Percentiles rank a stretch among this genome's conserved stretches.
These are phyloP conservation scores for Calyptomena viridis DNA, from an alignment of 2,113 vertebrate species.

Conservation along the genomic window DNA sequence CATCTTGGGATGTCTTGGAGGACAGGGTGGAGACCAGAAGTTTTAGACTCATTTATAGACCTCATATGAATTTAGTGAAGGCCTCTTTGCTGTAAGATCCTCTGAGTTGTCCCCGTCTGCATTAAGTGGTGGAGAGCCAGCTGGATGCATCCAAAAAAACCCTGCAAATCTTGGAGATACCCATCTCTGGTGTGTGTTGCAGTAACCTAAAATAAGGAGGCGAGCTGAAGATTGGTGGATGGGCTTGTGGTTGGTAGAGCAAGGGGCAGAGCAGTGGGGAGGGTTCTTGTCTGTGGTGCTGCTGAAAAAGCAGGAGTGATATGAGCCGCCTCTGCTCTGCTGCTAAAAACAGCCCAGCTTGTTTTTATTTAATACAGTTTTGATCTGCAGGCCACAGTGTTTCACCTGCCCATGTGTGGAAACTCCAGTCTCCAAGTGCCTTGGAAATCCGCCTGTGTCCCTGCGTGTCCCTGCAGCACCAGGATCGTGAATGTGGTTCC, in stretches of 20 bases:
- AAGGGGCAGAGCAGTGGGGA: slow-evolving; percentile 5
- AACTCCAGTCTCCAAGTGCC: not conserved
- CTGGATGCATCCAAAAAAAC: not conserved
- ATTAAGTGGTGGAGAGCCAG: not conserved
- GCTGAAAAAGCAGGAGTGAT: slow-evolving; percentile 44
- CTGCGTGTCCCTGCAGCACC: not conserved
- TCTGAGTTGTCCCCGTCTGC: not conserved
- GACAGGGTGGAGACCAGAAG: not conserved
- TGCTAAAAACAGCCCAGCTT: slow-evolving; percentile 32
- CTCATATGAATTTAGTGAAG: not conserved
- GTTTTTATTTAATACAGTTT: slow-evolving; percentile 50
- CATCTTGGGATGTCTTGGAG: not conserved
- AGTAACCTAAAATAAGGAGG: slow-evolving; percentile 28
- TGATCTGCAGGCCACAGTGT: slow-evolving; percentile 5
- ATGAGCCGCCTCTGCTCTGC: slow-evolving; percentile 46
- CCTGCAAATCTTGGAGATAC: not conserved
- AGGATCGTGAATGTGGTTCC: not conserved
- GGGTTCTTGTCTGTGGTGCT: slow-evolving; percentile 21
- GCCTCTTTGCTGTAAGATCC: not conserved
- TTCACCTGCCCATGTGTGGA: slow-evolving; percentile 34
- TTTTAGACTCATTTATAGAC: not conserved
- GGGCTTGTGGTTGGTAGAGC: slow-evolving; percentile 32
- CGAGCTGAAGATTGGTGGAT: not conserved
- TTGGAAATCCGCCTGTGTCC: not conserved
- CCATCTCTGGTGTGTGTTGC: not conserved